phyloP scores from a whole-genome alignment of 2,888 invertebrate species.

The Bellardia bayeri region DNA sequence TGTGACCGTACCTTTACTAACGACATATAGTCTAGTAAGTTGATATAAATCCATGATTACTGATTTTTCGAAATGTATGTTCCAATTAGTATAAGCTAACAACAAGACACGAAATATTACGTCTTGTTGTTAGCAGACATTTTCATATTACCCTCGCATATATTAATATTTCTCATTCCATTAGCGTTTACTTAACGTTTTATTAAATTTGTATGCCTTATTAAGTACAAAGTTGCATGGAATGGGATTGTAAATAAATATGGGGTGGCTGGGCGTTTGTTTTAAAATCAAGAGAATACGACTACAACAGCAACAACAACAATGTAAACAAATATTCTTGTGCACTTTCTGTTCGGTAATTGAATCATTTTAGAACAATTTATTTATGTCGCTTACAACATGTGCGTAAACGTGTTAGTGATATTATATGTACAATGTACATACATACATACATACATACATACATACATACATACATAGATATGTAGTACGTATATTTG shows the following conservation, averaged over 20 bases:
- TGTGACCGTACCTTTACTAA: too few relatives aligned
- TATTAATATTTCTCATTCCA: conserved; percentile 2
- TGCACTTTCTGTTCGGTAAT: conserved; percentile 70
- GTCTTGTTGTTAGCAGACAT: too few relatives aligned
- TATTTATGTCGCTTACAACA: conserved; percentile 73
- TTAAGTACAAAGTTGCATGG: conserved; percentile 42
- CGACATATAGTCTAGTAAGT: too few relatives aligned
- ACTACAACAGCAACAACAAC: conserved; percentile 29
- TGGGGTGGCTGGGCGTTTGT: background rate
- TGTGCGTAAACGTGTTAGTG: conserved; percentile 71
- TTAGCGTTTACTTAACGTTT: conserved; percentile 54
- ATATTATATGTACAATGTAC: conserved; percentile 26
- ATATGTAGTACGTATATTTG: conserved; percentile 13
- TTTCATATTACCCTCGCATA: background rate
- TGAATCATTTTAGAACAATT: conserved; percentile 76
- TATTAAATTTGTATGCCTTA: conserved; percentile 66
- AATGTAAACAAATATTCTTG: conserved; percentile 52
- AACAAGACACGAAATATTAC: too few relatives aligned
- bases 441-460: too few relatives aligned
- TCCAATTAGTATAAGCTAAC: too few relatives aligned
- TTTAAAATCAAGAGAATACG: background rate
- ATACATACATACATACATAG: too few relatives aligned
- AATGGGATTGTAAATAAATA: background rate
- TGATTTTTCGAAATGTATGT: too few relatives aligned
- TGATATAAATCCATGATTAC: too few relatives aligned